phyloP scores from a whole-genome alignment of 1,140 invertebrate species.

The Cryptotermes secundus region DNA sequence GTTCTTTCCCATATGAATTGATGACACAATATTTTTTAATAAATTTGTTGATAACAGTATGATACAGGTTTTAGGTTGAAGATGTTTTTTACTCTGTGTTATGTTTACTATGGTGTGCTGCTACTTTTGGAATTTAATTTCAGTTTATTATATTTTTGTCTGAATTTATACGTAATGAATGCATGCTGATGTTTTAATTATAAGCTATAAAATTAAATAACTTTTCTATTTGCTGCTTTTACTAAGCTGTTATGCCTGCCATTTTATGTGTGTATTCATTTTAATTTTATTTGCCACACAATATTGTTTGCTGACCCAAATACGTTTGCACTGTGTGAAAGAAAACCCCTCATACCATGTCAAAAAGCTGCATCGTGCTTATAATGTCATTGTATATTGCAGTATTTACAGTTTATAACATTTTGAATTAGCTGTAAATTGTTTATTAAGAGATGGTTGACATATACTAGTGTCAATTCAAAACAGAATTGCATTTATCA shows the following conservation, averaged over 20 bases:
- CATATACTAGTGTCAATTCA: too few species aligned
- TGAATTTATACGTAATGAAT: neutral
- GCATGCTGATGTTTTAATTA: slow-evolving; percentile 20
- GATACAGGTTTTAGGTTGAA: neutral
- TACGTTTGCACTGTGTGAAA: slow-evolving; percentile 7
- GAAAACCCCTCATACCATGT: neutral
- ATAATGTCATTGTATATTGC: too few species aligned
- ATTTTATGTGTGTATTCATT: slow-evolving; percentile 9
- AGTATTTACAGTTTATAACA: too few species aligned
- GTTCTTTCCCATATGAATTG: too few species aligned
- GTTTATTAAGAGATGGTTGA: too few species aligned
- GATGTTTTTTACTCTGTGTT: neutral
- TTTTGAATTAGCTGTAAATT: too few species aligned
- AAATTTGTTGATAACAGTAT: too few species aligned
- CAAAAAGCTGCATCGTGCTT: neutral
- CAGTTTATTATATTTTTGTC: neutral
- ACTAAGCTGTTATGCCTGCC: slow-evolving; percentile 26
- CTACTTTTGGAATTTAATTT: neutral
- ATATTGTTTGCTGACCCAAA: slow-evolving; percentile 19
- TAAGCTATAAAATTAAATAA: neutral
- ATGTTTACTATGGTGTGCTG: neutral
- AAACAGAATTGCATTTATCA: too few species aligned
- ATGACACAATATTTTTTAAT: neutral
- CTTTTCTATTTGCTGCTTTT: slow-evolving; percentile 27
- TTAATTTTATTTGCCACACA: neutral